A percentile compares a stretch with the other conserved stretches of the same genome.
phyloP scores from a whole-genome alignment of 1,140 invertebrate genomes.

The Microplitis mediator region DNA sequence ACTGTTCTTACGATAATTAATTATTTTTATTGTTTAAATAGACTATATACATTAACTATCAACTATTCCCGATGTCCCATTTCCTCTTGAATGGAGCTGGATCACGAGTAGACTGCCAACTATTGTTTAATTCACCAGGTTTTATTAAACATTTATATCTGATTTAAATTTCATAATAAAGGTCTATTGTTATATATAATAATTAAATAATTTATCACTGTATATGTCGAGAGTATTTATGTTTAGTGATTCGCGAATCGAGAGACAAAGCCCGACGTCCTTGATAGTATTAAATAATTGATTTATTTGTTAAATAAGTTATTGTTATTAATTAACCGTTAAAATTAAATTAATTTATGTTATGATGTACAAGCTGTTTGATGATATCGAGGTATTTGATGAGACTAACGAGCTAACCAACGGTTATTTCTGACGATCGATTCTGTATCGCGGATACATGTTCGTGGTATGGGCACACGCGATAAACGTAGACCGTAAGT shows the following conservation, averaged over 20 bases:
- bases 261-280: too few species aligned
- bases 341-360: background rate
- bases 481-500: conserved; percentile 44
- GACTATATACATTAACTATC: background rate
- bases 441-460: conserved; percentile 36
- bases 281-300: too few species aligned
- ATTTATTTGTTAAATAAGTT: too few species aligned
- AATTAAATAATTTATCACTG: too few species aligned
- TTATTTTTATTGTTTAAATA: conserved; percentile 17
- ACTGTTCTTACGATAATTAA: conserved; percentile 21
- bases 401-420: conserved; percentile 30
- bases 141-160: too few species aligned
- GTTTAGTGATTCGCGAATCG: too few species aligned
- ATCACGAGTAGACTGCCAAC: background rate
- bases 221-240: too few species aligned
- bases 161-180: too few species aligned
- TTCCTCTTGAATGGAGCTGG: background rate
- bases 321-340: background rate
- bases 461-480: conserved; percentile 34
- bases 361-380: background rate
- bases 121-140: background rate
- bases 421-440: conserved; percentile 36
- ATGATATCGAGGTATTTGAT: conserved; percentile 1
- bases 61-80: conserved; percentile 4
- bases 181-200: too few species aligned